Conservation (phyloP, 1,140 invertebrate species). For the Achatina immaculata region DNA sequence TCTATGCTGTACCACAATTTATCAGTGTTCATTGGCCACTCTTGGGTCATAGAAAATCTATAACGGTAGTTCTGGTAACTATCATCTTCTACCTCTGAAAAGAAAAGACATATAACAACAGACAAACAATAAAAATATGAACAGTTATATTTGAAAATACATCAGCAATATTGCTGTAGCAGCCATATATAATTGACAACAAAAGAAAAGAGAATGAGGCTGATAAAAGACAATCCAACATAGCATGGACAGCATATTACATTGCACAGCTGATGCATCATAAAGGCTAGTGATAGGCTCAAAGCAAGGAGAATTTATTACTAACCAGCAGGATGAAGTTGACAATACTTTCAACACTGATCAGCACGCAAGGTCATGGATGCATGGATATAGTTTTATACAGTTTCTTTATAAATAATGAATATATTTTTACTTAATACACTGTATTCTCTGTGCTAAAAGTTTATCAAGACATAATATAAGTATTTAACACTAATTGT, state of each 20-base stretch:
- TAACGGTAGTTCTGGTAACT: slow-evolving; percentile 62
- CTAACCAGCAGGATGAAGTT: not conserved
- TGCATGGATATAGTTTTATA: not conserved
- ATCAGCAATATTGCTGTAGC: not conserved
- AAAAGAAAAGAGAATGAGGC: not conserved
- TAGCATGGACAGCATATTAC: not conserved
- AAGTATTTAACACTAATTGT: not conserved
- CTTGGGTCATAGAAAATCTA: slow-evolving; percentile 66
- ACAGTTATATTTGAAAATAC: not conserved
- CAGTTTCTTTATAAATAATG: not conserved
- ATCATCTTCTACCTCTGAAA: slow-evolving; percentile 57
- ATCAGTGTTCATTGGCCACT: slow-evolving; percentile 58
- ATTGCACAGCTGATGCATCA: not conserved
- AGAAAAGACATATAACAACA: not conserved
- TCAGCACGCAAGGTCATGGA: not conserved
- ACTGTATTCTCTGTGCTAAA: not conserved
- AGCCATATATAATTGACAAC: not conserved
- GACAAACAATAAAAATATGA: not conserved
- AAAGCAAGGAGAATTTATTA: not conserved
- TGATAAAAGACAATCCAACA: not conserved
- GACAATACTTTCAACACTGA: not conserved
- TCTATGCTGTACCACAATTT: slow-evolving; percentile 75
- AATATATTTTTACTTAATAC: not conserved
- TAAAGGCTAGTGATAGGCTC: not conserved
- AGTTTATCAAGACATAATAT: not conserved